These are phyloP conservation scores for Pluvialis apricaria DNA, from an alignment of 2,113 vertebrate genomes.

Conservation along the genomic window DNA sequence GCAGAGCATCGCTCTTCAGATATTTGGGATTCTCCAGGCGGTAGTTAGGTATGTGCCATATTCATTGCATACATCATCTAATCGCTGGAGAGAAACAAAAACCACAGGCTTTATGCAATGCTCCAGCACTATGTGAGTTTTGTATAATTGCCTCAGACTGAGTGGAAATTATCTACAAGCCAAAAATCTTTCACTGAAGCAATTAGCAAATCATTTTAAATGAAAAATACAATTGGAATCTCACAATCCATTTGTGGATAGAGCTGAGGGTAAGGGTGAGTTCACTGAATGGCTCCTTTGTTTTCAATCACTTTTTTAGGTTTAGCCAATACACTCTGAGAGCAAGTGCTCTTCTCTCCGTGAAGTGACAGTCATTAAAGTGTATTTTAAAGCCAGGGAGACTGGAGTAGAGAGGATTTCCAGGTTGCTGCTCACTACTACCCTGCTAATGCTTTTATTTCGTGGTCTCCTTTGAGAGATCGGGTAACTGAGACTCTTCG, in stretches of 20 bases:
- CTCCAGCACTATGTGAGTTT: background rate
- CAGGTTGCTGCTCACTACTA: background rate
- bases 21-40: background rate
- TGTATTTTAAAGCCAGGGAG: background rate
- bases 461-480: background rate
- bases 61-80: background rate
- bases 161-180: background rate
- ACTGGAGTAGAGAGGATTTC: background rate
- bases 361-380: background rate
- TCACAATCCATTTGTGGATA: background rate
- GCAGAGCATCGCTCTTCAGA: background rate
- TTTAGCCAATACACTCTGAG: background rate
- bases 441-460: background rate
- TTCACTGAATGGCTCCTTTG: constrained; percentile 12
- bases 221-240: constrained; percentile 23
- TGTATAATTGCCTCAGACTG: background rate
- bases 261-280: background rate
- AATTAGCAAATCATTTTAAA: constrained; percentile 40
- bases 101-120: background rate
- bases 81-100: background rate
- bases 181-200: constrained; percentile 43
- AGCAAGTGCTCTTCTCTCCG: background rate
- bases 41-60: background rate
- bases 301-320: background rate
- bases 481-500: background rate